Conservation (phyloP, 2,888 invertebrate genomes). For the Nomada ruficornis region DNA sequence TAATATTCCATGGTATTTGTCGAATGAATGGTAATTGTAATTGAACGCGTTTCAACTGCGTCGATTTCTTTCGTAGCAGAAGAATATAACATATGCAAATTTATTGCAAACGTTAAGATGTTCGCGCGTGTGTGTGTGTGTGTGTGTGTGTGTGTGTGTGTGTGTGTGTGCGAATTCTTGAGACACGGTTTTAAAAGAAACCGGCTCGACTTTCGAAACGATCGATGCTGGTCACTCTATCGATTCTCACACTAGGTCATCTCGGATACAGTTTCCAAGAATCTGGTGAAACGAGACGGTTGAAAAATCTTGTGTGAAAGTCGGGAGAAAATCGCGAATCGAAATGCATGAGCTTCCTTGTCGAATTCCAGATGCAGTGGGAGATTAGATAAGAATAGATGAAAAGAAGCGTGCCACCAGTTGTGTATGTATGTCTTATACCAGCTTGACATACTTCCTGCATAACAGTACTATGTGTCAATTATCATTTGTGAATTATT, state of each 20-base stretch:
- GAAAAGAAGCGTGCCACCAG: constrained; percentile 6
- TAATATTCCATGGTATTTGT: no score
- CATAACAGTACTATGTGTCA: not conserved
- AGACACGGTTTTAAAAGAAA: constrained; percentile 11
- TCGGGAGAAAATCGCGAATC: constrained; percentile 15
- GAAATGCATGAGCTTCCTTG: constrained; percentile 22
- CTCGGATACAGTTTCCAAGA: constrained; percentile 49
- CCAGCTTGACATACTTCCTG: constrained; percentile 16
- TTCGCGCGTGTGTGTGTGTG: no score
- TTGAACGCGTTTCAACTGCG: not conserved
- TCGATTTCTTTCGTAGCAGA: not conserved
- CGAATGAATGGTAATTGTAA: no score
- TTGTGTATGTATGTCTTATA: not conserved
- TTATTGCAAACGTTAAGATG: not conserved
- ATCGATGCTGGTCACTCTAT: constrained; percentile 19
- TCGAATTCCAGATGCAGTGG: not conserved
- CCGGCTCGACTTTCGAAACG: constrained; percentile 40
- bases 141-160: not conserved
- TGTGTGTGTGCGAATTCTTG: constrained; percentile 2
- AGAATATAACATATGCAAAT: not conserved
- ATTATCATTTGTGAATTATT: constrained; percentile 1
- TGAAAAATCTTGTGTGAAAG: constrained; percentile 34
- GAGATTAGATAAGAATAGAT: constrained; percentile 13
- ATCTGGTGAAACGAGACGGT: constrained; percentile 41
- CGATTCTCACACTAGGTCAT: constrained; percentile 35